Conservation (phyloP, 2,888 invertebrate genomes). For the Stenoptilia bipunctidactyla region DNA sequence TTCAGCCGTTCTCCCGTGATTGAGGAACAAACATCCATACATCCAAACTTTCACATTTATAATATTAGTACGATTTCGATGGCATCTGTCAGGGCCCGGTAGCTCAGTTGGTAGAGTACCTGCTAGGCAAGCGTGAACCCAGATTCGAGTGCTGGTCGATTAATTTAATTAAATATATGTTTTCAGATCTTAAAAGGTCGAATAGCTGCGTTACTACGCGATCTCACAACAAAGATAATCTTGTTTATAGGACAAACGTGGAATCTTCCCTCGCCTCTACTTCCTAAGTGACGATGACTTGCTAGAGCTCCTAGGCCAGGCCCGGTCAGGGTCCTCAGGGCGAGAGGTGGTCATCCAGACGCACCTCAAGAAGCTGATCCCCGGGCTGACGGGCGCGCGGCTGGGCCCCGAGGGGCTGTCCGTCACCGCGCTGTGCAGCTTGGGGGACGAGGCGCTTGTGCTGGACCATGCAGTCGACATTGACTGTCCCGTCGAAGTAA, state of each 20-base stretch:
- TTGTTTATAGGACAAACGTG: conserved; percentile 84
- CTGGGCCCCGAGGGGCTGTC: conserved; percentile 68
- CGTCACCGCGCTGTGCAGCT: conserved; percentile 80
- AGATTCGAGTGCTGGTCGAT: too few relatives aligned
- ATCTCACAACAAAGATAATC: too few relatives aligned
- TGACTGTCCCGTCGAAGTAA: conserved; percentile 82
- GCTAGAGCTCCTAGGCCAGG: conserved; percentile 94
- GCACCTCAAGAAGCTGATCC: conserved; percentile 96
- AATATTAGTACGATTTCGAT: too few relatives aligned
- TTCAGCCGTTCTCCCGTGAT: too few relatives aligned
- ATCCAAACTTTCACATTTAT: too few relatives aligned
- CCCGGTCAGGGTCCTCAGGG: conserved; percentile 76
- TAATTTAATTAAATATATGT: too few relatives aligned
- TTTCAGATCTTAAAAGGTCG: too few relatives aligned
- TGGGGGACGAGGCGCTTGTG: conserved; percentile 80
- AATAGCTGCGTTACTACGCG: too few relatives aligned
- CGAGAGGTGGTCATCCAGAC: conserved; percentile 87
- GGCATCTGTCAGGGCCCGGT: too few relatives aligned
- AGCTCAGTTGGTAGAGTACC: too few relatives aligned
- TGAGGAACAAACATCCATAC: too few relatives aligned
- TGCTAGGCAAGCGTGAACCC: too few relatives aligned
- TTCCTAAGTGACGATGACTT: conserved; percentile 98
- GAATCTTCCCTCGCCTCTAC: conserved; percentile 94
- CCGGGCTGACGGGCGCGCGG: conserved; percentile 85
- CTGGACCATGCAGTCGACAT: conserved; percentile 78